Conservation (phyloP, 2,888 invertebrate genomes). For the Mylabris sibirica region DNA sequence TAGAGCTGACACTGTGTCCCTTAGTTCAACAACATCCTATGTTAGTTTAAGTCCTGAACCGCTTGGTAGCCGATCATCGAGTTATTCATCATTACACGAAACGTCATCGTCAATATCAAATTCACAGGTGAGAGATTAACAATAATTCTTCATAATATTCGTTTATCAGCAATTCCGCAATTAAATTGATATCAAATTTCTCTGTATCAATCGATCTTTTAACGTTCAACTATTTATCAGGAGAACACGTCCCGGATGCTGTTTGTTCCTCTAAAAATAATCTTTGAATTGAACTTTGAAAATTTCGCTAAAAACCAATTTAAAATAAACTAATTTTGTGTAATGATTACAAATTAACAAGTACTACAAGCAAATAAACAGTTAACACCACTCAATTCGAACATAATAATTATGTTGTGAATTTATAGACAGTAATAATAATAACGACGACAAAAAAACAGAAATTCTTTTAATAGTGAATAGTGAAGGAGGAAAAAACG, state of each 20-base stretch:
- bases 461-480: not conserved
- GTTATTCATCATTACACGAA: constrained; percentile 70
- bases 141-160: not conserved
- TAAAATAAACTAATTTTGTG: too few species aligned
- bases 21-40: constrained; percentile 78
- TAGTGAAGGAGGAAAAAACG: not conserved
- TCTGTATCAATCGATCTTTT: not conserved
- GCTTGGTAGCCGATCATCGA: constrained; percentile 74
- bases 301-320: not conserved
- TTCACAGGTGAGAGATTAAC: constrained; percentile 56
- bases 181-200: not conserved
- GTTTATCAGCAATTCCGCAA: not conserved
- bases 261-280: not conserved
- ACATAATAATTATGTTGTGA: not conserved
- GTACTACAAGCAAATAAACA: not conserved
- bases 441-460: not conserved
- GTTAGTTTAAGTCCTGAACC: constrained; percentile 77
- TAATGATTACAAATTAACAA: not conserved
- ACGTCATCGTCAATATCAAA: constrained; percentile 57
- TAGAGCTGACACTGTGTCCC: constrained; percentile 83
- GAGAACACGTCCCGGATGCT: not conserved
- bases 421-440: not conserved
- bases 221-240: not conserved
- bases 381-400: not conserved
- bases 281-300: not conserved